These are phyloP conservation scores for Plestiodon gilberti DNA, from an alignment of 2,113 vertebrate genomes.

Conservation along the genomic window DNA sequence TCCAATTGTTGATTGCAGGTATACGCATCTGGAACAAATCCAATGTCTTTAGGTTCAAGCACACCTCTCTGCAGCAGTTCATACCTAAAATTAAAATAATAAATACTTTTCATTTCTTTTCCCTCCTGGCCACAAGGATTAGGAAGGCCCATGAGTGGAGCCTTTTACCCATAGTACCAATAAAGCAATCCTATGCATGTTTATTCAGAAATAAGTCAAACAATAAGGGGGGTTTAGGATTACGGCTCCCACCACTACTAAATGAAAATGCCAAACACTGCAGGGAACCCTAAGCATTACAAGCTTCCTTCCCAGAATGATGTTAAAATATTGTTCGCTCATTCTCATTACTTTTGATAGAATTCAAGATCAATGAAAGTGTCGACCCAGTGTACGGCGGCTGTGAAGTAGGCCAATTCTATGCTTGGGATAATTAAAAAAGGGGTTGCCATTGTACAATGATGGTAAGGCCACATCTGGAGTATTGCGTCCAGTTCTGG, in stretches of 20 bases:
- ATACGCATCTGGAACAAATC: conserved; percentile 80
- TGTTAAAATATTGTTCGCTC: background rate
- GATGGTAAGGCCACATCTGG: no score
- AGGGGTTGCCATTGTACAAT: no score
- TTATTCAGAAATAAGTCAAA: no score
- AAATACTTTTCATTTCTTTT: background rate
- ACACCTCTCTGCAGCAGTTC: conserved; percentile 81
- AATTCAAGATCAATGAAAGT: no score
- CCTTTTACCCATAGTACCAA: background rate
- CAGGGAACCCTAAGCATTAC: background rate
- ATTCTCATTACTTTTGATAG: background rate
- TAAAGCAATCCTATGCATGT: no score
- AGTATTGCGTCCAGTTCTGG: no score
- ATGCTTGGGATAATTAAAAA: no score
- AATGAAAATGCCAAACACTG: background rate
- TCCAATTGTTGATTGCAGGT: conserved; percentile 79
- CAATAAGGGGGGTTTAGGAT: no score
- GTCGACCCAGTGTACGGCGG: no score
- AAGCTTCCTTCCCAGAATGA: background rate
- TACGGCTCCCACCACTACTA: background rate
- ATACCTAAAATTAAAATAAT: conserved; percentile 71
- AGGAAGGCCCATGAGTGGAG: background rate
- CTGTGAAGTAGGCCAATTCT: no score
- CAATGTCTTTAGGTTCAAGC: conserved; percentile 56
- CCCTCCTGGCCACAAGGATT: background rate